Evolutionary conservation across 2,113 vertebrate genomes (phyloP), one percentile per base, ranked within the genome.

Genomic region (Bubo scandiacus): DNA sequence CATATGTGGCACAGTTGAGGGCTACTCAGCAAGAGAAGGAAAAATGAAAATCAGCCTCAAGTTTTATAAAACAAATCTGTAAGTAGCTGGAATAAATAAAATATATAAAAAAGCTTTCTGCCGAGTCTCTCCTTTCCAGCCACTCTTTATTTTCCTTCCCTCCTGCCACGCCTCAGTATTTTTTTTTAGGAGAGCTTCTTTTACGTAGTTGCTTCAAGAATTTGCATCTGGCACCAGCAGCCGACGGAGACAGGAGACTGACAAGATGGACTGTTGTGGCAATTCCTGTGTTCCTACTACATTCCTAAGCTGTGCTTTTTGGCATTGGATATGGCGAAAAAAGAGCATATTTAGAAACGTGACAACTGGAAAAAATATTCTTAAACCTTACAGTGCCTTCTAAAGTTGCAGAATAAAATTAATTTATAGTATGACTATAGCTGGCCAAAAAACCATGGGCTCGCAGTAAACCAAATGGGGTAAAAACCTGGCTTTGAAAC

Each of bases 401-500:
- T 95, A 94, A 97, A 97, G 87, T 91, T 96, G 94, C 94, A 95
- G 90, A 97, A 95, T 88, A 94, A 97, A 90, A 86, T 94, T 92
- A 95, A 97, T 97, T 97, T 96, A 98, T 93, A 67, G 87, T 59
- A 96, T 52, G 63, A 58, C 91, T 92, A 30, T 5, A 79, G 73
- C 85, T 59, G 71, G 96, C 97, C 94, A 94, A 91, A 92, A 94
- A 92, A 6, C 45, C 79, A 78, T 22, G 88, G 80, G 75, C 88
- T 96, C 22, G 4, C 91, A 92, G 84, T 81, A 81, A 86, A 95
- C 81, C 94, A 81, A 94, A 95, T 22, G 96, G 77, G 73, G 88
- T 88, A 95, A 95, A 95, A 92, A 81, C 43, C 74, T 81, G 80
- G 83, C 88, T 95, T 94, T 52, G 87, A 96, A 93, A 80, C 26